These are phyloP conservation scores for Spialia ferax DNA, from an alignment of 2,888 invertebrate genomes.

Conservation along the genomic window DNA sequence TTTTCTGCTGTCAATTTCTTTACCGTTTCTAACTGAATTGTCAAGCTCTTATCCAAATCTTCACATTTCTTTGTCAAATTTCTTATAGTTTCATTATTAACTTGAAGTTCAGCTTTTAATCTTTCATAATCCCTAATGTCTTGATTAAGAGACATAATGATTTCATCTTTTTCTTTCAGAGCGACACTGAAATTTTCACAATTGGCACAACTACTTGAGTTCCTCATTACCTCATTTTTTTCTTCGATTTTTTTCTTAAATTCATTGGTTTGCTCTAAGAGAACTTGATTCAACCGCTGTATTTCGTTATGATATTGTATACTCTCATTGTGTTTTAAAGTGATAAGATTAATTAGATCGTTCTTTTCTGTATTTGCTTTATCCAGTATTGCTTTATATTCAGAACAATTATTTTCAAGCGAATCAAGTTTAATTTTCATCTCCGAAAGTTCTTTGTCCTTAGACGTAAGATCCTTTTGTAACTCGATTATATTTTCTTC, in stretches of 20 bases:
- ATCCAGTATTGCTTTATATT: slow-evolving; percentile 65
- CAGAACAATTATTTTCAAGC: slow-evolving; percentile 59
- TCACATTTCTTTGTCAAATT: slow-evolving; percentile 90
- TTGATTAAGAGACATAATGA: slow-evolving; percentile 66
- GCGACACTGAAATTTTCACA: slow-evolving; percentile 65
- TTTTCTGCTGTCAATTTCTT: slow-evolving; percentile 89
- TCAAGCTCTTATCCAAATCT: slow-evolving; percentile 88
- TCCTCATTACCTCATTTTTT: slow-evolving; percentile 60
- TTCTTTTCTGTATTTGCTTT: slow-evolving; percentile 85
- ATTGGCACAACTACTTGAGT: slow-evolving; percentile 56
- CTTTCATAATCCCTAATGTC: slow-evolving; percentile 61
- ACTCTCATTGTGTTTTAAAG: slow-evolving; percentile 94
- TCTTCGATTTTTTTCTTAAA: slow-evolving; percentile 67
- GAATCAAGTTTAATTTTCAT: slow-evolving; percentile 55
- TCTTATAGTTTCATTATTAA: slow-evolving; percentile 84
- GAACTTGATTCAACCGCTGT: slow-evolving; percentile 89
- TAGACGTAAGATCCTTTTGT: slow-evolving; percentile 54
- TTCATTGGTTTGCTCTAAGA: slow-evolving; percentile 82
- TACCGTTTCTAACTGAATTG: slow-evolving; percentile 89
- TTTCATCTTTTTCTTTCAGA: slow-evolving; percentile 74
- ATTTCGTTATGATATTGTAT: slow-evolving; percentile 95
- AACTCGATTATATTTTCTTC: slow-evolving; percentile 60
- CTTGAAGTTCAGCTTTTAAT: slow-evolving; percentile 78
- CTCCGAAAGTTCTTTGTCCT: slow-evolving; percentile 61
- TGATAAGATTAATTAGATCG: slow-evolving; percentile 90